These are phyloP conservation scores for Stichodactyla mertensii DNA, from an alignment of 64 coral and sea anemone genomes.

Conservation along the genomic window DNA sequence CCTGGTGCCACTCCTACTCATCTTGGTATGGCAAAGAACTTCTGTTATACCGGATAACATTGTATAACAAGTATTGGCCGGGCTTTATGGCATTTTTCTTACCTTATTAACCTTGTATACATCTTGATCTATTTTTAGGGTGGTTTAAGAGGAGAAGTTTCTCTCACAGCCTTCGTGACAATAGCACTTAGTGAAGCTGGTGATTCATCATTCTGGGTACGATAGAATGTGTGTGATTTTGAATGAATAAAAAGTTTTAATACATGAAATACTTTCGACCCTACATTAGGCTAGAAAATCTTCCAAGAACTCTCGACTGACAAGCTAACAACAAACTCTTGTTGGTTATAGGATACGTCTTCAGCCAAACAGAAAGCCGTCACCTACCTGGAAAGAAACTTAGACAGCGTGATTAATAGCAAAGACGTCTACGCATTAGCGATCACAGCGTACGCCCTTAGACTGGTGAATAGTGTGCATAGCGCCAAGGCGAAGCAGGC, in stretches of 20 bases:
- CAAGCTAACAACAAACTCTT: conserved; percentile 28
- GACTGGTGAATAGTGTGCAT: conserved; percentile 22
- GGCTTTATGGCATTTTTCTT: too few species aligned
- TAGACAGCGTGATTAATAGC: conserved; percentile 11
- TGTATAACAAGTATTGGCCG: too few species aligned
- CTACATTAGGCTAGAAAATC: too few species aligned
- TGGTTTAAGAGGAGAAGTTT: conserved; percentile 57
- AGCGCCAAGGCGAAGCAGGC: conserved; percentile 29
- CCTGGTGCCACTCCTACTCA: too few species aligned
- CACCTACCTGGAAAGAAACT: conserved; percentile 38
- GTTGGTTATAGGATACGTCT: not conserved
- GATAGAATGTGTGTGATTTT: not conserved
- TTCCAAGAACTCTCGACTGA: too few species aligned
- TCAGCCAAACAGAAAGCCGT: conserved; percentile 33
- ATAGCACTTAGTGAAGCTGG: conserved; percentile 66
- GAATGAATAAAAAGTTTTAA: too few species aligned
- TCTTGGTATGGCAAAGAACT: too few species aligned
- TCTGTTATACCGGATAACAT: too few species aligned
- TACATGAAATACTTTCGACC: too few species aligned
- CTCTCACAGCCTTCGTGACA: conserved; percentile 63
- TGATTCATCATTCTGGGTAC: not conserved
- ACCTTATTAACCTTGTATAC: too few species aligned
- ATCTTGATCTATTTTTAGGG: conserved; percentile 22
- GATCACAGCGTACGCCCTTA: conserved; percentile 56
- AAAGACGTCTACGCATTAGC: conserved; percentile 75